These are phyloP conservation scores for Ranitomeya imitator DNA, from an alignment of 2,113 vertebrate genomes.

Conservation along the genomic window DNA sequence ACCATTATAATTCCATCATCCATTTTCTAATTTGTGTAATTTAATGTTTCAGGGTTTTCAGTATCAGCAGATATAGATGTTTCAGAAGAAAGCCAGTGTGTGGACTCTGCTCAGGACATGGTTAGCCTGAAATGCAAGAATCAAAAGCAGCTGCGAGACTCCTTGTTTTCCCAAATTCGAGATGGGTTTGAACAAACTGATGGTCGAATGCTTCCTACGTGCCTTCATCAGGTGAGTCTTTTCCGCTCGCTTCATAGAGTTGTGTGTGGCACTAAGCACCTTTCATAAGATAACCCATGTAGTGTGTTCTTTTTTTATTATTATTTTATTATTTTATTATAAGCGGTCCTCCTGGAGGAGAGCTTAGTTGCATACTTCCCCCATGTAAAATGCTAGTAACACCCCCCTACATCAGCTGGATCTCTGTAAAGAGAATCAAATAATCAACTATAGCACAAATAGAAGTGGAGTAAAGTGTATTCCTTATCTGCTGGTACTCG, in stretches of 20 bases:
- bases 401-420: too few relatives aligned
- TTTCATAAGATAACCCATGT: too few relatives aligned
- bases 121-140: constrained; percentile 63
- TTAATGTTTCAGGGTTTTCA: constrained; percentile 56
- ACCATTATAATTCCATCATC: not conserved
- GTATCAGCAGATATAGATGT: constrained; percentile 52
- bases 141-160: constrained; percentile 62
- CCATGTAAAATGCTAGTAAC: too few relatives aligned
- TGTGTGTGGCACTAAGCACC: too few relatives aligned
- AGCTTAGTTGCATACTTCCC: too few relatives aligned
- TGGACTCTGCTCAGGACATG: constrained; percentile 48
- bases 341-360: too few relatives aligned
- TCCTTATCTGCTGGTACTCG: too few relatives aligned
- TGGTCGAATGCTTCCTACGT: constrained; percentile 83
- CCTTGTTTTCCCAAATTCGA: constrained; percentile 82
- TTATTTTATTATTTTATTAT: too few relatives aligned
- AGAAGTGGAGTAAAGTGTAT: too few relatives aligned
- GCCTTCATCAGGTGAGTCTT: constrained; percentile 87
- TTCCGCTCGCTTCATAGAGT: not conserved
- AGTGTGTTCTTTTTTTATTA: too few relatives aligned
- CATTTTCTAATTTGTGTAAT: not conserved
- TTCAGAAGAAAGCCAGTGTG: constrained; percentile 62
- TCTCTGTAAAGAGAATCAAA: too few relatives aligned
- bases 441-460: too few relatives aligned
- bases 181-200: constrained; percentile 77